Evolutionary conservation across 2,888 invertebrate species (phyloP).

Genomic region (Sacculina carcini): DNA sequence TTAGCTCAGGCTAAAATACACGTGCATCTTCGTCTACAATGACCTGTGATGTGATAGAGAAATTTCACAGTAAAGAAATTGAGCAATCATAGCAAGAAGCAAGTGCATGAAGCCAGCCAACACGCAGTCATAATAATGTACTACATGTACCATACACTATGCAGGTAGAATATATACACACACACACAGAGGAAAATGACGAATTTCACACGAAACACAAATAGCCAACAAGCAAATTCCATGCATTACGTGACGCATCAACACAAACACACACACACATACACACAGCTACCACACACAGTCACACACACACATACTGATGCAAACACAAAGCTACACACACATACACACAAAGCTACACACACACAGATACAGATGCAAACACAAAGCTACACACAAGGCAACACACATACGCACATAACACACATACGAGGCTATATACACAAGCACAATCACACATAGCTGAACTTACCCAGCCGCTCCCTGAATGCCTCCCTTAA

Average conservation of each 20-base stretch:
- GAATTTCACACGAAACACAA: background rate
- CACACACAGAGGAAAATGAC: background rate
- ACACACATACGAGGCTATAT: background rate
- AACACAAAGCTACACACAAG: conserved; percentile 3
- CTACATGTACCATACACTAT: no score
- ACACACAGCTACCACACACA: background rate
- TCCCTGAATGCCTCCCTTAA: conserved; percentile 17
- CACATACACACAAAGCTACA: background rate
- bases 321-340: background rate
- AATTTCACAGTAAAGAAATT: no score
- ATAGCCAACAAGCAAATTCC: background rate
- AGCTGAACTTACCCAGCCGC: conserved; percentile 19
- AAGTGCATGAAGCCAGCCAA: no score
- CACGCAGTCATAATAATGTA: no score
- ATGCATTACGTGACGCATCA: background rate
- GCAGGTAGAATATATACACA: background rate
- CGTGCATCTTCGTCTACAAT: no score
- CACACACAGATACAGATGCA: conserved; percentile 6
- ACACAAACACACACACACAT: background rate
- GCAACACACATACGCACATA: background rate
- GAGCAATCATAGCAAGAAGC: no score
- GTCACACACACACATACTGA: background rate
- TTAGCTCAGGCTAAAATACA: no score
- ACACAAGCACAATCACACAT: background rate
- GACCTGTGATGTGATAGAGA: no score